Percentiles rank a stretch among this genome's conserved stretches.
These are phyloP conservation scores for Elanus axillaris DNA, from an alignment of 2,113 vertebrate genomes.

Conservation along the genomic window DNA sequence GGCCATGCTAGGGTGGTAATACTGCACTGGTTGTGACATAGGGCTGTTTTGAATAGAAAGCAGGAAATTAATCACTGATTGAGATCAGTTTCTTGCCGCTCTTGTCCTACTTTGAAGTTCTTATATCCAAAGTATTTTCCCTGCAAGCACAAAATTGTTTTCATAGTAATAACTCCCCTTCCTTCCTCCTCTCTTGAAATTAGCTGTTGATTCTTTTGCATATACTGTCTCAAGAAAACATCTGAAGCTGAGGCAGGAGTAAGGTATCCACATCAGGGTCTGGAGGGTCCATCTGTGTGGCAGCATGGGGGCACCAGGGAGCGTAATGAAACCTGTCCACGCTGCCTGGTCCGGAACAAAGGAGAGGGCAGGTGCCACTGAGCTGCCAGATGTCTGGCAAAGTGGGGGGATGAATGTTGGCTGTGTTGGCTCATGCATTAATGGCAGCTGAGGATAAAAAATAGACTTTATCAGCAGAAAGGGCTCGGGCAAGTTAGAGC, in stretches of 20 bases:
- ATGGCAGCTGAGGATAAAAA: neutral
- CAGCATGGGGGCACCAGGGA: neutral
- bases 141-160: constrained; percentile 18
- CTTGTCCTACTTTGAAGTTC: constrained; percentile 11
- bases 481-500: neutral
- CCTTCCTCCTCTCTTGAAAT: neutral
- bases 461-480: neutral
- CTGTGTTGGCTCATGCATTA: neutral
- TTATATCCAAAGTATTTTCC: neutral
- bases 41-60: constrained; percentile 3
- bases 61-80: constrained; percentile 31
- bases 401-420: neutral
- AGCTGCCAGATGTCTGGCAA: neutral
- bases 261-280: rapidly evolving
- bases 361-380: neutral
- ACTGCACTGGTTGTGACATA: neutral
- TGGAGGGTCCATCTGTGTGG: neutral
- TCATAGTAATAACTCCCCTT: neutral
- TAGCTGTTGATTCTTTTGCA: neutral
- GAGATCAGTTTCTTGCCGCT: constrained; percentile 48
- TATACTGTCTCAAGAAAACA: neutral
- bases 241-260: neutral
- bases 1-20: neutral
- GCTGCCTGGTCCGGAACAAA: neutral
- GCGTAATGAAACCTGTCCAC: neutral